Conservation (phyloP, 2,888 invertebrate species). For the Stramonita haemastoma region DNA sequence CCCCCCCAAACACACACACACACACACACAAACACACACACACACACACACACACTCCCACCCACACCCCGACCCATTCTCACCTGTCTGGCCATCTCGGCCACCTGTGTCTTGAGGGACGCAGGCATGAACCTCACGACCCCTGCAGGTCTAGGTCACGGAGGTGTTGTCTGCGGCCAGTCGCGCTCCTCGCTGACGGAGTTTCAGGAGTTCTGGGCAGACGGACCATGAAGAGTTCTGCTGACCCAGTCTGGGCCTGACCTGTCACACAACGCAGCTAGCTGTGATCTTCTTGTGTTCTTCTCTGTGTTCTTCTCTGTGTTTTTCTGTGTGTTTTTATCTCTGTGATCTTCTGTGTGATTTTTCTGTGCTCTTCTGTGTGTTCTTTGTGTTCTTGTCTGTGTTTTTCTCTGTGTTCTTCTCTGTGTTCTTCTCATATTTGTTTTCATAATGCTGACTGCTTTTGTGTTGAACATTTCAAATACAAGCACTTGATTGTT, state of each 20-base stretch:
- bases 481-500: too few relatives aligned
- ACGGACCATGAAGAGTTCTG: constrained; percentile 69
- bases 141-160: constrained; percentile 69
- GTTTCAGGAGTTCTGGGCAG: constrained; percentile 65
- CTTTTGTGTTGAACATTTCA: too few relatives aligned
- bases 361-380: too few relatives aligned
- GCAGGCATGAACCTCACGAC: constrained; percentile 68
- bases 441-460: too few relatives aligned
- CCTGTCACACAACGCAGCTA: constrained; percentile 47
- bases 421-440: too few relatives aligned
- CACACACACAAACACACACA: not conserved
- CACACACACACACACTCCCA: not conserved
- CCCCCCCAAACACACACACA: not conserved
- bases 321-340: too few relatives aligned
- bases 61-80: not conserved
- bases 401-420: too few relatives aligned
- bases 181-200: constrained; percentile 69
- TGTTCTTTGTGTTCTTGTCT: too few relatives aligned
- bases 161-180: constrained; percentile 57
- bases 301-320: too few relatives aligned
- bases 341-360: too few relatives aligned
- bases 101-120: constrained; percentile 62
- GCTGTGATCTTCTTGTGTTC: too few relatives aligned
- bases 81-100: constrained; percentile 69
- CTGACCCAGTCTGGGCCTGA: constrained; percentile 55